Evolutionary conservation across 92 coral and sea anemone genomes (phyloP).

Genomic region (Heliopora coerulea): DNA sequence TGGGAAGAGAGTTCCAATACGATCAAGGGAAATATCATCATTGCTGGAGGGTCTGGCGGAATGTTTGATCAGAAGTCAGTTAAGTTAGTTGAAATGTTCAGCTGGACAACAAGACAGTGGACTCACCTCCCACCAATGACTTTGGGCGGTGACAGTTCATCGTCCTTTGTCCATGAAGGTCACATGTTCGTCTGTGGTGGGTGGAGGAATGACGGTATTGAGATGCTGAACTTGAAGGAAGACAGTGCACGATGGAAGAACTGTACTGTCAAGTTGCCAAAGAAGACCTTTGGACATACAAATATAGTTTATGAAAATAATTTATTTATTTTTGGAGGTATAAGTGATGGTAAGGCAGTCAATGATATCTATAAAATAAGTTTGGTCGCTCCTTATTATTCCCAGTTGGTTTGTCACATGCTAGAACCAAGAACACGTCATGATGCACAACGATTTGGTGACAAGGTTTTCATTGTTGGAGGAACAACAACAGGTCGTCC

Average conservation of each 20-base stretch:
- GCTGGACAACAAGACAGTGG: slow-evolving; percentile 7
- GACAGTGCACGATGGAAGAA: neutral
- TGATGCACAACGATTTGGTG: slow-evolving; percentile 11
- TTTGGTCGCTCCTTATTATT: slow-evolving; percentile 5
- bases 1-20: neutral
- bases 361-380: neutral
- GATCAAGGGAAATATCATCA: neutral
- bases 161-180: neutral
- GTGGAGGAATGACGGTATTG: neutral
- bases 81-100: slow-evolving; percentile 18
- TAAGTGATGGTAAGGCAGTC: neutral
- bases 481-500: slow-evolving; percentile 1
- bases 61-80: too few species aligned
- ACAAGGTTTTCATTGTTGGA: slow-evolving; percentile 18
- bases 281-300: neutral
- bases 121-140: neutral
- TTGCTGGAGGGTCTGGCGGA: neutral
- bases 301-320: slow-evolving; percentile 8
- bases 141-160: neutral
- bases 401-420: slow-evolving; percentile 7
- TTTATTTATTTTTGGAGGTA: slow-evolving; percentile 18
- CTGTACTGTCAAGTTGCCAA: neutral
- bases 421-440: neutral
- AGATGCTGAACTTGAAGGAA: neutral
- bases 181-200: slow-evolving; percentile 7